phyloP scores from a whole-genome alignment of 92 coral and sea anemone species.

The Zoanthus sansibaricus region DNA sequence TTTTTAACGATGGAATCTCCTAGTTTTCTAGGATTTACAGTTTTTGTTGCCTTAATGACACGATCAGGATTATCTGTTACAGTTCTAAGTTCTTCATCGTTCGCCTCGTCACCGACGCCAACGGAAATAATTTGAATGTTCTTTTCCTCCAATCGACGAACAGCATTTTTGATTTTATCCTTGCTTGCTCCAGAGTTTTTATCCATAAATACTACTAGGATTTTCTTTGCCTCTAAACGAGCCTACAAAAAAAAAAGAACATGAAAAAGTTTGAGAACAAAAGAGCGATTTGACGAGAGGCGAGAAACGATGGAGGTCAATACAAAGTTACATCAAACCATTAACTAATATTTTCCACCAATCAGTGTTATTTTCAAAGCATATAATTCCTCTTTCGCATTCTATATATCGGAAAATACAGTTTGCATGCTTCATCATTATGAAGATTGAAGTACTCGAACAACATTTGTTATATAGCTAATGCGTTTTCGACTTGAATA shows the following conservation, averaged over 20 bases:
- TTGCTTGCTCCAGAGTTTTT: conserved; percentile 36
- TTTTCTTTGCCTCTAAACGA: conserved; percentile 59
- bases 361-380: too few species aligned
- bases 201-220: conserved; percentile 51
- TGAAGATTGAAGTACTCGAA: too few species aligned
- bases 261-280: background rate
- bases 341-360: too few species aligned
- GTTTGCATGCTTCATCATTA: too few species aligned
- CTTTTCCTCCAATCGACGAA: conserved; percentile 28
- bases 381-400: too few species aligned
- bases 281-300: background rate
- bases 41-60: conserved; percentile 12
- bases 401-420: too few species aligned
- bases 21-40: background rate
- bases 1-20: conserved; percentile 27
- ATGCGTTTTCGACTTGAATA: too few species aligned
- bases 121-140: conserved; percentile 47
- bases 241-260: conserved; percentile 5
- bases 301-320: too few species aligned
- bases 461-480: too few species aligned
- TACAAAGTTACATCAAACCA: too few species aligned
- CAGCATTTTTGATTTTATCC: conserved; percentile 20
- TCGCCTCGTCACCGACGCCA: conserved; percentile 50
- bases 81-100: conserved; percentile 10
- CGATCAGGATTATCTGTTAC: conserved; percentile 25